Evolutionary conservation across 1,140 invertebrate species (phyloP).

Genomic region (Bombus sylvicola): DNA sequence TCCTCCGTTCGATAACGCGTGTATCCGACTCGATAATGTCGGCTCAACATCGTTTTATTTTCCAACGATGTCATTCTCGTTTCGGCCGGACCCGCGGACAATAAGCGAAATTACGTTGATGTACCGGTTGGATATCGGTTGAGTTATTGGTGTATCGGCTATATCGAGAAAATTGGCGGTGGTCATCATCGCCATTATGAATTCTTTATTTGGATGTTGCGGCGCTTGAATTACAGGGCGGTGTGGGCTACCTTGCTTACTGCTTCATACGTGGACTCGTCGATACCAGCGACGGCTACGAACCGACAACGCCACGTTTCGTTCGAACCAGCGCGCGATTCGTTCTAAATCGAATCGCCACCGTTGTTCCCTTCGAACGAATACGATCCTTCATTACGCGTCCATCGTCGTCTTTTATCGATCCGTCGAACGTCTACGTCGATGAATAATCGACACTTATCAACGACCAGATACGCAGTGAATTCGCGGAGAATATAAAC

Average conservation of each 20-base stretch:
- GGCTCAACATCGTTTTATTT: neutral
- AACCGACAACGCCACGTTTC: constrained; percentile 18
- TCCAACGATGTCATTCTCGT: constrained; percentile 18
- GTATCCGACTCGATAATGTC: neutral
- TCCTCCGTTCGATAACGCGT: neutral
- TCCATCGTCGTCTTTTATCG: neutral
- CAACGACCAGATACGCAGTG: too few species aligned
- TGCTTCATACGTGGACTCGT: constrained; percentile 76
- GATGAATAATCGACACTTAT: too few species aligned
- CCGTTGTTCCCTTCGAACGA: neutral
- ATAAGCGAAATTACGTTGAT: constrained; percentile 60
- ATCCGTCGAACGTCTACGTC: neutral
- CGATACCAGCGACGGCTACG: constrained; percentile 56
- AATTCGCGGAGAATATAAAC: too few species aligned
- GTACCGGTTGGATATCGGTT: constrained; percentile 59
- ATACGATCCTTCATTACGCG: neutral
- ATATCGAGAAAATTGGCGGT: constrained; percentile 80
- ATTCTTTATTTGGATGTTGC: constrained; percentile 82
- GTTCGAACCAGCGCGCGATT: constrained; percentile 15
- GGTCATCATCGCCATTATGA: constrained; percentile 82
- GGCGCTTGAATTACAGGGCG: constrained; percentile 81
- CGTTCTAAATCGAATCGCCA: neutral
- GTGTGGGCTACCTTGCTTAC: constrained; percentile 81
- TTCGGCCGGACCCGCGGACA: constrained; percentile 41
- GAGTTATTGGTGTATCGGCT: constrained; percentile 79